Base-by-base conservation (phyloP, 2,888 invertebrate genomes). In the Parnassius glacialis region DNA sequence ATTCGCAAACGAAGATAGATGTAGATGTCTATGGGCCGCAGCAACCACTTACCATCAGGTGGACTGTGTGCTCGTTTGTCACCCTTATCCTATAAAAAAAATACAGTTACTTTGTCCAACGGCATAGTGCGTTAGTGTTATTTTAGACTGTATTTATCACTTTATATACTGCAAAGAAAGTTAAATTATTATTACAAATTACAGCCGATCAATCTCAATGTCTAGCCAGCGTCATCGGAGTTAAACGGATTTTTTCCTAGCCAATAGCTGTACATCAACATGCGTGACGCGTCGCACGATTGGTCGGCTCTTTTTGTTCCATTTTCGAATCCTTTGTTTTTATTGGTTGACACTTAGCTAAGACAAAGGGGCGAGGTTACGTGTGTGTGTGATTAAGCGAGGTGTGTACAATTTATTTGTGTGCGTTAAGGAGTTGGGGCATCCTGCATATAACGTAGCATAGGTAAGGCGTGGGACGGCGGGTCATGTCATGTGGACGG, bases 321-420 rank as follows among this genome's bases (percentile, higher is more conserved):
- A 88, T 90, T 90, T 90, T 88, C 81, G 83, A 86, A 87, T 90
- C 91, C 91, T 91, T 91, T 91, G 91, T 91, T 91, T 91, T 91
- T 91, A 91, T 91, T 91, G 91, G 91, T 91, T 90, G 91, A 90
- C 91, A 91, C 91, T 91, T 90, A 89, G 87, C 87, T 91, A 91
- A 91, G 90, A 91, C 91, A 91, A 91, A 89, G 90, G 91, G 91
- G 89, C 84, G 87, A 81, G 75, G 73, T 68, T 73, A 67, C 86
- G 85, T 88, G 90, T 74, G 90, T 85, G 77, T 72, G 80, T 79
- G 62, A 82, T 83, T 82, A 81, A 80, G 78, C 75, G 76, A 75
- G 74, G 72, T 69, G 72, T 68, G 68, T 66, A 65, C 57, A 65
- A 67, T 65, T 68, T 75, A 76, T 69, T 68, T 76, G 90, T 89